phyloP scores from a whole-genome alignment of 2,888 invertebrate species.

The Crocallis elinguaria region DNA sequence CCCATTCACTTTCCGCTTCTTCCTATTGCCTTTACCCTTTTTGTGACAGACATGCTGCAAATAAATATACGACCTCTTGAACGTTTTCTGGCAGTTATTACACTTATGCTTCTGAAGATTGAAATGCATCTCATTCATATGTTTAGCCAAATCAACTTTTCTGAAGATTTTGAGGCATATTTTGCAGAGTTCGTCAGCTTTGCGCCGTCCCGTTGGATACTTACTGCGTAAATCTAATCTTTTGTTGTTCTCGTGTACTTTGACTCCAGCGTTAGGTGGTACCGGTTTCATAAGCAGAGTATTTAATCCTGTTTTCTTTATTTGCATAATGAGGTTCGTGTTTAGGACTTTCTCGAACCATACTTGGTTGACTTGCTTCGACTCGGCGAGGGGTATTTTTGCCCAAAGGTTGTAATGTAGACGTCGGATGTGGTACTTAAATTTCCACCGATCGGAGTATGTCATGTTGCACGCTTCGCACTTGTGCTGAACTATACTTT shows the following conservation, averaged over 20 bases:
- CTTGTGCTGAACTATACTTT: slow-evolving; percentile 1
- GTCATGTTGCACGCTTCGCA: slow-evolving; percentile 51
- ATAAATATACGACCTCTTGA: slow-evolving; percentile 39
- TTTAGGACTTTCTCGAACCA: slow-evolving; percentile 66
- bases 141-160: slow-evolving; percentile 34
- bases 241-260: slow-evolving; percentile 34
- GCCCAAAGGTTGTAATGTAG: slow-evolving; percentile 57
- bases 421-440: slow-evolving; percentile 57
- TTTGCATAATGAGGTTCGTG: slow-evolving; percentile 52
- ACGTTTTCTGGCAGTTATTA: slow-evolving; percentile 38
- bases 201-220: slow-evolving; percentile 26
- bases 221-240: slow-evolving; percentile 43
- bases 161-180: slow-evolving; percentile 25
- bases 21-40: not conserved
- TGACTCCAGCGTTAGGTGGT: slow-evolving; percentile 39
- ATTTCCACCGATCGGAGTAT: slow-evolving; percentile 34
- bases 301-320: slow-evolving; percentile 55
- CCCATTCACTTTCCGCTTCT: not conserved
- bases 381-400: slow-evolving; percentile 41
- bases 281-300: slow-evolving; percentile 50
- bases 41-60: slow-evolving; percentile 36
- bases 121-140: slow-evolving; percentile 36
- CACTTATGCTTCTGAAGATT: slow-evolving; percentile 36
- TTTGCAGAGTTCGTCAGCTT: slow-evolving; percentile 16
- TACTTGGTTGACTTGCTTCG: slow-evolving; percentile 57